Base-by-base conservation (phyloP, 2,113 vertebrate genomes). In the Chaenocephalus aceratus region DNA sequence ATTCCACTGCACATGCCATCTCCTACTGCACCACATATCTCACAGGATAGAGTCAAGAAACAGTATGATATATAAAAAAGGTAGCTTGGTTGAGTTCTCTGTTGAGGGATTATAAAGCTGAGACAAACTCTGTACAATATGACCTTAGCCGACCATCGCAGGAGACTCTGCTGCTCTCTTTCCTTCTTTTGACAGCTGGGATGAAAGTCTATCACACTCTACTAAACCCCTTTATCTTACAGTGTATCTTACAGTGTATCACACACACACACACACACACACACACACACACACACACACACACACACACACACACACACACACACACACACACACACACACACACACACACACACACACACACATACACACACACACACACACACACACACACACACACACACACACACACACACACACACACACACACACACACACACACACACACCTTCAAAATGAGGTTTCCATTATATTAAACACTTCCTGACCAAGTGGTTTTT, bases 201-300 rank as follows among this genome's bases (percentile, higher is more conserved):
- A 60, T 36, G 51, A 72, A 49, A 59, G 52, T 71, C 68, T 82
- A 53, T 79, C 75, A 82, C 63, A 72, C 72, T 67, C 58, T 49
- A 45, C 53, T 76, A 76, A 80, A 21, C 69, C 48, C 2, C 54
- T 78, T 75, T 69, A 84, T 84, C 58, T 60, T 59, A 45, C 10
- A 10, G 21, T 21, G 21, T 21, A 21, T 21, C 21, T 21, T 21
- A 21, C 21, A 21, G 21, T 21, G 21, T 21, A 21, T 1, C 21
- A 21, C 21, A 21, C 21, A 21, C 21, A 41, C 65, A 23, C n/a
- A 46, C 44, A 65, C 9, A 49, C 45, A 59, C 16, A 63, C 36
- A 56, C 63, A 52, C 15, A 34, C 48, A 54, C 61, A 52, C n/a
- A 64, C 6, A 14, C 48, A 36, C 61, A 30, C 44, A 46, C 16